A percentile compares a stretch with the other conserved stretches of the same genome.
phyloP scores from a whole-genome alignment of 2,113 vertebrate species.

The Rhinolophus ferrumequinum region DNA sequence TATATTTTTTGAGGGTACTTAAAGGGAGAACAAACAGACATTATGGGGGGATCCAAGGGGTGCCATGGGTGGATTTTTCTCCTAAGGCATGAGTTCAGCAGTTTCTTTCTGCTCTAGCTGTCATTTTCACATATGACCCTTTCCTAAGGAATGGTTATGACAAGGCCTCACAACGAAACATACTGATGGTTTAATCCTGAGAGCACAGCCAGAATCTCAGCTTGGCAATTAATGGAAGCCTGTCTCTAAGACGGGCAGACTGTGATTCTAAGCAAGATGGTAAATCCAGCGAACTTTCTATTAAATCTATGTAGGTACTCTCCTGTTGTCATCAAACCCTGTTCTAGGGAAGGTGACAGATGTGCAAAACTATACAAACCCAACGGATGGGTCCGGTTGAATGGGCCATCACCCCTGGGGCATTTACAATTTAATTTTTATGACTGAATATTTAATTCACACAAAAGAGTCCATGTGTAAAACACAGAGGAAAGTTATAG shows the following conservation, averaged over 20 bases:
- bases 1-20: background rate
- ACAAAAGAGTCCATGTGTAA: background rate
- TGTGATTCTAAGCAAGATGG: background rate
- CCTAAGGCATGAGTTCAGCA: background rate
- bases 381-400: too few species aligned
- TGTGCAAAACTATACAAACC: too few species aligned
- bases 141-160: background rate
- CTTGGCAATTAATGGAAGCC: accelerated
- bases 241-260: background rate
- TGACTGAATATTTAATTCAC: background rate
- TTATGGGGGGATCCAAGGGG: accelerated
- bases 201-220: background rate
- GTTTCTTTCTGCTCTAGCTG: background rate
- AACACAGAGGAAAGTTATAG: background rate
- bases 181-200: background rate
- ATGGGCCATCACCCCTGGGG: accelerated
- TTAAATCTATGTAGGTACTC: accelerated
- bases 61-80: accelerated
- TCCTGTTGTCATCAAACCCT: background rate
- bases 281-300: accelerated
- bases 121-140: accelerated
- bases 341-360: background rate
- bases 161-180: too few species aligned
- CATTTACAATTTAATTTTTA: background rate
- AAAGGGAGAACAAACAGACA: too few species aligned